These are phyloP conservation scores for Phasia obesa DNA, from an alignment of 2,888 invertebrate species.

Conservation along the genomic window DNA sequence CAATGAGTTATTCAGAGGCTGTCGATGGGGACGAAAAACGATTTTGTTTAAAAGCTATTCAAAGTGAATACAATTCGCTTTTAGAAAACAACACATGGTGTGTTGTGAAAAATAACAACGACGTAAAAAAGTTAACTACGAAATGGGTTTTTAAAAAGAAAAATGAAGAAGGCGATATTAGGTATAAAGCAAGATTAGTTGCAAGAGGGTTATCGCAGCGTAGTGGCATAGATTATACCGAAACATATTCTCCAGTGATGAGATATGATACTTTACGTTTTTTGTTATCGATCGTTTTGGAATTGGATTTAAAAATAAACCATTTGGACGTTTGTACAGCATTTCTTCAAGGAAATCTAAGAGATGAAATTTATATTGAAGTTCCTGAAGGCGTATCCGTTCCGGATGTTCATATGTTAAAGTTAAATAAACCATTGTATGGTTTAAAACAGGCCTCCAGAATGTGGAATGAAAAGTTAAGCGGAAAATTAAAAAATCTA, in stretches of 20 bases:
- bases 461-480: constrained; percentile 2
- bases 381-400: neutral
- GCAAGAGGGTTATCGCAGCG: constrained; percentile 69
- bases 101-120: constrained; percentile 5
- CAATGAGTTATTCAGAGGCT: constrained; percentile 19
- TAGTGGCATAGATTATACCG: neutral
- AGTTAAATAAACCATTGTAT: constrained; percentile 7
- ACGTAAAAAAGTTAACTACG: constrained; percentile 21
- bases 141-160: constrained; percentile 11
- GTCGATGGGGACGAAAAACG: constrained; percentile 14
- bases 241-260: neutral
- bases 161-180: constrained; percentile 11
- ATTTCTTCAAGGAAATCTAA: neutral
- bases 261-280: neutral
- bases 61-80: constrained; percentile 22
- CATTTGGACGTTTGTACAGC: neutral
- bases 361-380: constrained; percentile 21
- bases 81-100: constrained; percentile 70
- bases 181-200: constrained; percentile 50
- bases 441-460: neutral
- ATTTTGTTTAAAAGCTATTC: constrained; percentile 18
- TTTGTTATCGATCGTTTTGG: neutral
- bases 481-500: no score
- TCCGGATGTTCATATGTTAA: neutral
- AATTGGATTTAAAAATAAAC: neutral